Conservation (phyloP, 2,797 vertebrate species). For the Rhinichthys osculus region DNA sequence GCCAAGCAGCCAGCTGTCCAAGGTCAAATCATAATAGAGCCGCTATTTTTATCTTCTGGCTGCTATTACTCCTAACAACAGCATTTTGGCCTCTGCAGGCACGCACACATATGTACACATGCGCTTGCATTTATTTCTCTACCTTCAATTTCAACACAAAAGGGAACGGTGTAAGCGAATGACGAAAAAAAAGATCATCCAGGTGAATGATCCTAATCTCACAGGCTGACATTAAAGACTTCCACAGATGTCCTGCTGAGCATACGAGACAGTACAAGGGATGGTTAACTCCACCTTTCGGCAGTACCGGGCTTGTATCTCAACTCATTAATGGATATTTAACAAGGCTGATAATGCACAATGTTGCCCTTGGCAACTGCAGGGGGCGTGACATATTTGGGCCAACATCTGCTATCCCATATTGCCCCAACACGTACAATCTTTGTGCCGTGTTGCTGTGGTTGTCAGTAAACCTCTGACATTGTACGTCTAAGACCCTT, state of each 20-base stretch:
- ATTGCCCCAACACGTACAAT: slow-evolving; percentile 14
- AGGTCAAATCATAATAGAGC: slow-evolving; percentile 67
- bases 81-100: slow-evolving; percentile 35
- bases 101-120: slow-evolving; percentile 7
- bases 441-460: neutral
- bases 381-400: slow-evolving; percentile 75
- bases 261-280: slow-evolving; percentile 47
- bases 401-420: slow-evolving; percentile 71
- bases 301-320: slow-evolving; percentile 52
- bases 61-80: slow-evolving; percentile 55
- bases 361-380: slow-evolving; percentile 67
- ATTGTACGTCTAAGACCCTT: neutral
- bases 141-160: slow-evolving; percentile 47
- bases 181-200: slow-evolving; percentile 40
- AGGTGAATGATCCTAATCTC: slow-evolving; percentile 58
- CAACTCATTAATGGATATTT: slow-evolving; percentile 72
- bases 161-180: neutral
- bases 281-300: slow-evolving; percentile 52
- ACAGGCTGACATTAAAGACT: slow-evolving; percentile 55
- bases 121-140: neutral
- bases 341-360: slow-evolving; percentile 72
- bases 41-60: slow-evolving; percentile 65
- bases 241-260: slow-evolving; percentile 39
- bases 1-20: slow-evolving; percentile 62
- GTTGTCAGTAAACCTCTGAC: neutral